A percentile compares a stretch with the other conserved stretches of the same genome.
Evolutionary conservation across 2,888 invertebrate genomes (phyloP).

Genomic region (Mimumesa dahlbomi): DNA sequence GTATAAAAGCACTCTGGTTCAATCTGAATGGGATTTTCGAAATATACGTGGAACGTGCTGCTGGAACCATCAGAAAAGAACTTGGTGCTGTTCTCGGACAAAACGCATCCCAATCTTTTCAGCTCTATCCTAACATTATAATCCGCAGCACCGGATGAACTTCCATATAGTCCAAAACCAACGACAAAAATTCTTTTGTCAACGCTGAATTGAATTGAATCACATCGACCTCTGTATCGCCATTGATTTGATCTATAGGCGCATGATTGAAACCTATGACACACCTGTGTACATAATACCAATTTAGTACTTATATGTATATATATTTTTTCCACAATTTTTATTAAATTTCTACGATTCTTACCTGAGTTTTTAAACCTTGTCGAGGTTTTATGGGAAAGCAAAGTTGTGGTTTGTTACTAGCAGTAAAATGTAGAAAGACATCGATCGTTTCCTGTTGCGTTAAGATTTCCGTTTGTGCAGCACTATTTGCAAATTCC

Average conservation of each 20-base stretch:
- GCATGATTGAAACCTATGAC: constrained; percentile 97
- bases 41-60: constrained; percentile 95
- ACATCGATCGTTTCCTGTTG: constrained; percentile 97
- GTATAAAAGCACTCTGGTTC: constrained; percentile 97
- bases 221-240: constrained; percentile 97
- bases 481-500: constrained; percentile 96
- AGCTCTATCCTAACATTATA: constrained; percentile 97
- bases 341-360: constrained; percentile 6
- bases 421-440: constrained; percentile 96
- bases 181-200: constrained; percentile 97
- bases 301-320: too few species aligned
- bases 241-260: constrained; percentile 98
- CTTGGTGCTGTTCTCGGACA: constrained; percentile 95
- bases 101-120: constrained; percentile 91
- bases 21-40: constrained; percentile 91
- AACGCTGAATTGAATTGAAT: constrained; percentile 97
- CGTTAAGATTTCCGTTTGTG: constrained; percentile 94
- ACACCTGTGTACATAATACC: constrained; percentile 84
- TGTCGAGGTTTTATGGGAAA: constrained; percentile 92
- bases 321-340: too few species aligned
- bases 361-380: constrained; percentile 93
- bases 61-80: constrained; percentile 98
- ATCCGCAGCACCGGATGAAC: constrained; percentile 96
- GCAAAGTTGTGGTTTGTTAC: constrained; percentile 90
- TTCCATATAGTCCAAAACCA: constrained; percentile 97